phyloP scores from a whole-genome alignment of 1,140 invertebrate genomes.

The Hyphantria cunea region DNA sequence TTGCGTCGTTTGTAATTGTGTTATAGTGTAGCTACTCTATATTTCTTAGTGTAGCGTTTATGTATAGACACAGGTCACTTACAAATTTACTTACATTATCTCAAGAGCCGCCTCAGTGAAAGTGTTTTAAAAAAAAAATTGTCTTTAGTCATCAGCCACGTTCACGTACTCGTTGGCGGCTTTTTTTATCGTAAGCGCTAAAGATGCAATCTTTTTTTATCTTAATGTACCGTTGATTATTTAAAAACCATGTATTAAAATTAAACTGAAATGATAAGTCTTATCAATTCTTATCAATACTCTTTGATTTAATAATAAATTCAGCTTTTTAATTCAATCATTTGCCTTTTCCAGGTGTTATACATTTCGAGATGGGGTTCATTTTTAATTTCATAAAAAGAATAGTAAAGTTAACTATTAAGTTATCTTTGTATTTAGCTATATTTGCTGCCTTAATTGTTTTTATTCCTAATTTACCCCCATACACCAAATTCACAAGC shows the following conservation, averaged over 20 bases:
- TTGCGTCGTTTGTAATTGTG: too few relatives aligned
- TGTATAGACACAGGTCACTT: too few relatives aligned
- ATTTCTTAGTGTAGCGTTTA: too few relatives aligned
- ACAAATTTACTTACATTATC: too few relatives aligned
- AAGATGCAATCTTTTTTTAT: too few relatives aligned
- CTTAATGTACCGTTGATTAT: background rate
- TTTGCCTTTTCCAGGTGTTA: slow-evolving; percentile 36
- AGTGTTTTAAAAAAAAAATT: background rate
- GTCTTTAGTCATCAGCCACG: slow-evolving; percentile 1
- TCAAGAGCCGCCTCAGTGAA: background rate
- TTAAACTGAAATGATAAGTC: too few relatives aligned
- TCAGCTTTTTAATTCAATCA: too few relatives aligned
- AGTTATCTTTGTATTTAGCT: slow-evolving; percentile 49
- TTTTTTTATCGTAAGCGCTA: background rate
- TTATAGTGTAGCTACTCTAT: too few relatives aligned
- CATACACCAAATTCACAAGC: slow-evolving; percentile 66
- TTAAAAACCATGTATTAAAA: too few relatives aligned
- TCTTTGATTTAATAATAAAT: too few relatives aligned
- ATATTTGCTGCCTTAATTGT: slow-evolving; percentile 51
- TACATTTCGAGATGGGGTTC: slow-evolving; percentile 55
- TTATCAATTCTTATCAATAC: too few relatives aligned
- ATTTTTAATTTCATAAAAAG: slow-evolving; percentile 37
- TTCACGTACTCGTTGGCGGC: background rate
- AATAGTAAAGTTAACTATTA: slow-evolving; percentile 53
- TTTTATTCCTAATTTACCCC: slow-evolving; percentile 70